These are phyloP conservation scores for Dendrolimus houi DNA, from an alignment of 2,888 invertebrate species.

Conservation along the genomic window DNA sequence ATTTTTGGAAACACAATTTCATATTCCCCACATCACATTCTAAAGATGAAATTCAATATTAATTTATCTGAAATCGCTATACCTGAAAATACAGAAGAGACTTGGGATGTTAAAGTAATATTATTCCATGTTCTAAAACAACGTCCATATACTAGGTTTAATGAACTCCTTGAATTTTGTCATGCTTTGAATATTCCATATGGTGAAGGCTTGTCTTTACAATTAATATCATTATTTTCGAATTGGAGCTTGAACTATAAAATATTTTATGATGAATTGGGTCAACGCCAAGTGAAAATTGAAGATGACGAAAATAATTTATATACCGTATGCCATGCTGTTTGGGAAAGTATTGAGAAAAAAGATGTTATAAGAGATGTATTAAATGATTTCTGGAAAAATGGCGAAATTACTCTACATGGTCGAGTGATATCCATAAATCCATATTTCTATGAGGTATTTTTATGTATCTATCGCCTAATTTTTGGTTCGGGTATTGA, in stretches of 20 bases:
- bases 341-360: slow-evolving; percentile 60
- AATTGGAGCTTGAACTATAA: slow-evolving; percentile 63
- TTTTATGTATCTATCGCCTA: slow-evolving; percentile 55
- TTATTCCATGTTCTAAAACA: slow-evolving; percentile 59
- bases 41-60: slow-evolving; percentile 61
- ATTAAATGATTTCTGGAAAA: slow-evolving; percentile 64
- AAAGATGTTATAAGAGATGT: slow-evolving; percentile 56
- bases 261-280: slow-evolving; percentile 41
- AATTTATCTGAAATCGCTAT: slow-evolving; percentile 56
- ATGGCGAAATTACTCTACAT: slow-evolving; percentile 63
- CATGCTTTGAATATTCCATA: slow-evolving; percentile 48
- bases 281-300: slow-evolving; percentile 32
- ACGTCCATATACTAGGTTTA: slow-evolving; percentile 42
- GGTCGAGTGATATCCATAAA: slow-evolving; percentile 59
- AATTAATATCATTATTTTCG: slow-evolving; percentile 51
- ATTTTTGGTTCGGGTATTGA: slow-evolving; percentile 41
- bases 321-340: slow-evolving; percentile 41
- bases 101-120: slow-evolving; percentile 64
- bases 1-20: slow-evolving; percentile 37
- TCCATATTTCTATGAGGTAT: slow-evolving; percentile 68
- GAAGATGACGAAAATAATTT: slow-evolving; percentile 42
- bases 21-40: slow-evolving; percentile 54
- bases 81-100: slow-evolving; percentile 62
- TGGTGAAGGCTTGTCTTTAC: slow-evolving; percentile 58
- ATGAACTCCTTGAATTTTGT: slow-evolving; percentile 49